Base-by-base conservation (phyloP, 2,797 vertebrate species). In the Emydoidea blandingii region DNA sequence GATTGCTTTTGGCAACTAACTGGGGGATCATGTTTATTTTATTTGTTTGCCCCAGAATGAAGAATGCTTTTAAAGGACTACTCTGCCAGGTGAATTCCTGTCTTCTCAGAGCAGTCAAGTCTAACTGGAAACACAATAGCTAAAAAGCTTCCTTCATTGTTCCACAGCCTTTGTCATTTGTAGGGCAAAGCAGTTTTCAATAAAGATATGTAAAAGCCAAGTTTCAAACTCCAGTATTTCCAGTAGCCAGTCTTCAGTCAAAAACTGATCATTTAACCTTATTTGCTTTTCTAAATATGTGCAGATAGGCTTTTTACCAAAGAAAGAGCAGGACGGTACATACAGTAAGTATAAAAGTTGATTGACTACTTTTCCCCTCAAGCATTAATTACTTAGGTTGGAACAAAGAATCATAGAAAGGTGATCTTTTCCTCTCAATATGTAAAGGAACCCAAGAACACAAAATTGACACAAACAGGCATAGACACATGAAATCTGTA, bases 101-200 rank as follows among this genome's bases (percentile, higher is more conserved):
- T 92, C 31, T 89, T 93, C 80, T 89, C 91, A 86, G 83, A 96
- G 54, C 91, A 94, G 93, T 93, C 96, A 96, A 92, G 86, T 62
- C 34, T 59, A 95, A 91, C 81, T 91, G 91, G 91, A 96, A 95
- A 86, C 86, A 94, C 92, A 95, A 89, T 47, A 96, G 89, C 87
- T 95, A 89, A 93, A 96, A 96, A 86, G 78, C 79, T 94, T 94
- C 62, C 54, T 88, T 88, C 68, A 83, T 96, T 94, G 93, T 96
- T 97, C 41, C 27, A 74, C n/a, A 81, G 83, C 44, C 89, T 93
- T 93, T 83, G 94, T 86, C 34, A 91, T 92, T 96, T 85, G 89
- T 81, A 93, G 92, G 90, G 94, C 91, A 97, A 95, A 95, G 47
- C 52, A 87, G 57, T 82, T 95, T 95, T 88, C 65, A 87, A 31